Conservation (phyloP, 2,888 invertebrate genomes). For the Lobophora halterata region DNA sequence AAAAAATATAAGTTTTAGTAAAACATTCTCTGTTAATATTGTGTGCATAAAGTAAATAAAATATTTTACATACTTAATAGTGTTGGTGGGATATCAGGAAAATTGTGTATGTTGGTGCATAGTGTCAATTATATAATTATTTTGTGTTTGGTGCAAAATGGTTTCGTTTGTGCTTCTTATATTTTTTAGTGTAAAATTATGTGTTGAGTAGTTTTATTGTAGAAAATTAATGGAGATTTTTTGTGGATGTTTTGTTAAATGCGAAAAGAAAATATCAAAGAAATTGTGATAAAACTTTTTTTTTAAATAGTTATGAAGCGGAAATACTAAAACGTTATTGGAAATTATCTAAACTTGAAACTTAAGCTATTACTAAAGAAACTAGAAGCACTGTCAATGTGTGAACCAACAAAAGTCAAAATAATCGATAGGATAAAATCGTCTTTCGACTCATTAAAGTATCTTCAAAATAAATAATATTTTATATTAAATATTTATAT, state of each 20-base stretch:
- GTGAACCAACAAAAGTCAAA: no score
- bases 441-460: no score
- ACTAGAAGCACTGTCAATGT: conserved; percentile 55
- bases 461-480: not conserved
- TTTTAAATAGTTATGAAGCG: conserved; percentile 25
- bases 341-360: conserved; percentile 48
- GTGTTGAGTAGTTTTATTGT: conserved; percentile 3
- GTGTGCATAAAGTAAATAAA: conserved; percentile 54
- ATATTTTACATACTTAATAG: conserved; percentile 40
- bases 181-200: conserved; percentile 4
- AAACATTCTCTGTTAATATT: conserved; percentile 72
- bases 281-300: conserved; percentile 16
- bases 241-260: conserved; percentile 4
- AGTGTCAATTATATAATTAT: conserved; percentile 13
- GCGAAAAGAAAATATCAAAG: conserved; percentile 15
- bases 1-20: conserved; percentile 75
- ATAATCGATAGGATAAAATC: no score
- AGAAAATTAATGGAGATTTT: conserved; percentile 6
- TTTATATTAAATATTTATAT: conserved; percentile 1
- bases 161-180: conserved; percentile 4
- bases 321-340: conserved; percentile 27
- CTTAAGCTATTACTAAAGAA: conserved; percentile 62
- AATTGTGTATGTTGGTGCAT: conserved; percentile 20
- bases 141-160: conserved; percentile 18
- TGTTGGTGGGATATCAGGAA: conserved; percentile 25